Base-by-base conservation (phyloP, 53 echinoderm and acorn worm genomes). In the Mesocentrotus franciscanus region DNA sequence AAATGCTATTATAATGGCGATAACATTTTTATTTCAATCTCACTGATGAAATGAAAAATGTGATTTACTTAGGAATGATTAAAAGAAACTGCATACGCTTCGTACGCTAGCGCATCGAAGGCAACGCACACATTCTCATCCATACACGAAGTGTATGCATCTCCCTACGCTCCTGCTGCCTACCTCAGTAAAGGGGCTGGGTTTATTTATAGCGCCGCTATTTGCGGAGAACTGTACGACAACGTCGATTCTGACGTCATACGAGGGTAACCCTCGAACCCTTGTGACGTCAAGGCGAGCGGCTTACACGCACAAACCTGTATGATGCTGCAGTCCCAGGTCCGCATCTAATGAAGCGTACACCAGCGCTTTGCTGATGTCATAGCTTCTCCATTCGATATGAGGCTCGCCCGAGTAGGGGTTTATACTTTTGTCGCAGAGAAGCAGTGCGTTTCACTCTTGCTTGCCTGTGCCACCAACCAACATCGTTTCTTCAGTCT, bases 181-280 rank as follows among this genome's bases (percentile, higher is more conserved):
- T 74, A 91, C 91, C 92, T 71, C 92, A 56, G 92, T 56, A 56
- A 42, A 74, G 74, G 36, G 92, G 74, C 72, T 72, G 71, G 9
- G 96, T 85, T 90, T 96, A 96, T 95, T 92, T 92, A 92, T 96
- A 96, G 95, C 95, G 89, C 92, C 85, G 92, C 93, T 95, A 95
- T 96, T 96, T 95, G 95, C 85, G 96, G 93, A 92, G 92, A 89
- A 90, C 95, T 76, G 71, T 78, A 89, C 95, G 92, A 92, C 95
- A 83, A 60, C 92, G 96, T 94, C 78, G 95, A 91, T 95, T 95
- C 95, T 96, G 96, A 96, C 96, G 96, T 96, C 95, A 96, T 85
- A 95, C 58, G 39, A 92, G 87, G 92, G 74, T 96, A 94, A 96
- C 96, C 96, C 96, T 96, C 96, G 96, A 96, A 94, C 95, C 68